Conservation (phyloP, 1,140 invertebrate species). For the Acromyrmex echinatior region DNA sequence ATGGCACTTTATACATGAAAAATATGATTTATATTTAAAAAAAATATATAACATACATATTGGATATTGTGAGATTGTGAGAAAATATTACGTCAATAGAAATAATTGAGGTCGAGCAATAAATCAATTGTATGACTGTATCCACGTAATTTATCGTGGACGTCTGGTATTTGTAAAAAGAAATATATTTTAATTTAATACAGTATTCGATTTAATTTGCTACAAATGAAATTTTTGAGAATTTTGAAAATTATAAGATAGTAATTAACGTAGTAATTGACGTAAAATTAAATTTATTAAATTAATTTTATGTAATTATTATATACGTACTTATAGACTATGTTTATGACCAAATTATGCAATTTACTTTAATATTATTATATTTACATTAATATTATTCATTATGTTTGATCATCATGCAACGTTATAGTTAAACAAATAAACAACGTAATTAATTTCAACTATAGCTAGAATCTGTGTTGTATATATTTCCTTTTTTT, state of each 20-base stretch:
- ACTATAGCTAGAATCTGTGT: background rate
- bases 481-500: background rate
- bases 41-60: background rate
- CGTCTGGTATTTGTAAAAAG: conserved; percentile 25
- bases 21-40: conserved; percentile 21
- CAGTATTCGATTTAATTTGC: background rate
- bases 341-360: background rate
- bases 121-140: conserved; percentile 39
- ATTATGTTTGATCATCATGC: background rate
- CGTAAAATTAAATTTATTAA: background rate
- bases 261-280: background rate
- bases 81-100: conserved; percentile 37
- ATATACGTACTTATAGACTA: background rate
- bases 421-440: background rate
- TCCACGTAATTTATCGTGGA: conserved; percentile 40
- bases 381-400: background rate
- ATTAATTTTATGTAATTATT: background rate
- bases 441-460: background rate
- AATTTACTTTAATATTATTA: background rate
- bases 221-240: background rate
- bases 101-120: conserved; percentile 41
- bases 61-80: conserved; percentile 46
- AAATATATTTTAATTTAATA: conserved; percentile 13
- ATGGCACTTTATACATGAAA: conserved; percentile 32
- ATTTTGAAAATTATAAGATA: conserved; percentile 11